Conservation (phyloP, 2,113 vertebrate genomes). For the Plestiodon gilberti region DNA sequence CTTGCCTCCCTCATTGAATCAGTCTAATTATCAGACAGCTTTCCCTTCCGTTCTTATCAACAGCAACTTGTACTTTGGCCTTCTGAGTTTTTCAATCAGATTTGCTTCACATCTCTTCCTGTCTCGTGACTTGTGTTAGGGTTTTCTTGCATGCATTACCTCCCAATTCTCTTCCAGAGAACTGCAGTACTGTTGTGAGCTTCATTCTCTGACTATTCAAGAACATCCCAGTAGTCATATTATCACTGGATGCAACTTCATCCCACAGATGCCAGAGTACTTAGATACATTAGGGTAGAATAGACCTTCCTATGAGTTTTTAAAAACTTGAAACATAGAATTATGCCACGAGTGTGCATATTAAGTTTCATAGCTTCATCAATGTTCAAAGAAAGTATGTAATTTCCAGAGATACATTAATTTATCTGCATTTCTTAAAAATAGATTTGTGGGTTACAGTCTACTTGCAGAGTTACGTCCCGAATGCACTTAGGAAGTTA, state of each 20-base stretch:
- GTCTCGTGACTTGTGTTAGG: too few species aligned
- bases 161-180: background rate
- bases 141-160: background rate
- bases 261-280: background rate
- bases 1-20: too few species aligned
- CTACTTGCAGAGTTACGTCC: background rate
- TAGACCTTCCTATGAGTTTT: background rate
- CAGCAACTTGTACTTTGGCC: too few species aligned
- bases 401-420: conserved; percentile 1
- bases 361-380: background rate
- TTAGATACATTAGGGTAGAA: background rate
- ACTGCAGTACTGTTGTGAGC: background rate
- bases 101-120: background rate
- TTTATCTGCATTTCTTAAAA: background rate
- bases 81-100: background rate
- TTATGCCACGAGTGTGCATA: background rate
- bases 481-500: conserved; percentile 5
- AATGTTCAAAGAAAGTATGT: background rate
- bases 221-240: background rate
- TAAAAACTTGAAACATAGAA: conserved; percentile 6
- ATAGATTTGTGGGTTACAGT: background rate
- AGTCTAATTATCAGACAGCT: too few species aligned
- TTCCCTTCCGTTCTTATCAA: too few species aligned
- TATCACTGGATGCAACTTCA: background rate
- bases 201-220: background rate